Base-by-base conservation (phyloP, 2,113 vertebrate species). In the Pionites leucogaster region DNA sequence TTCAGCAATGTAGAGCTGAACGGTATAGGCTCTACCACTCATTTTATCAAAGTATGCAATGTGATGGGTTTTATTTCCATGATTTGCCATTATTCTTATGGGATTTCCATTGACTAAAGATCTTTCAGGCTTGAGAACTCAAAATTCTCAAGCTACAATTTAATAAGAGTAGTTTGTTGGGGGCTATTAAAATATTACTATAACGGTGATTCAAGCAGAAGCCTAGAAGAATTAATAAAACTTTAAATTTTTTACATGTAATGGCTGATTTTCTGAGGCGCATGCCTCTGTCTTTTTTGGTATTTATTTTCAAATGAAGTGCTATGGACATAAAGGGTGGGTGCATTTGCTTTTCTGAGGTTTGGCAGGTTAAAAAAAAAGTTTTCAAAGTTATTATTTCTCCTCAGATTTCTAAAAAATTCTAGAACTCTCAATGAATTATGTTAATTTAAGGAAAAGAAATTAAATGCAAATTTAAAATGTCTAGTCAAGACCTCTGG, bases 21-120 rank as follows among this genome's bases (percentile, higher is more conserved):
- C 1, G 10, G 8, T 17, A 10, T 27, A 42, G n/a, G 59, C 25
- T 87, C 37, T 67, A 0, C 53, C 39, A 15, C 23, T 35, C 23
- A 6, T 65, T 53, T 44, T 33, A 46, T 31, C 44, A 19, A 6
- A 11, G 7, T 52, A 7, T 17, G 9, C 28, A 35, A 4, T 11
- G 23, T 49, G 37, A 8, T 94, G 22, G 13, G 6, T 76, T 72
- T 71, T 62, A 37, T 29, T 67, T 67, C 27, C 11, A 2, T 31
- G 27, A 52, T 46, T 41, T 46, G 9, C 28, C 27, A 10, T 67
- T 81, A 33, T 41, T 77, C 18, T 42, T 14, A 13, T 0, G 0
- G 50, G 25, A 37, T 78, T 88, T 80, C 63, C 50, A 41, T 17
- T 50, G 24, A 29, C 25, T 25, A 14, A 37, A 42, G 12, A 13